Conservation (phyloP, 2,797 vertebrate genomes). For the Poecilia wingei region DNA sequence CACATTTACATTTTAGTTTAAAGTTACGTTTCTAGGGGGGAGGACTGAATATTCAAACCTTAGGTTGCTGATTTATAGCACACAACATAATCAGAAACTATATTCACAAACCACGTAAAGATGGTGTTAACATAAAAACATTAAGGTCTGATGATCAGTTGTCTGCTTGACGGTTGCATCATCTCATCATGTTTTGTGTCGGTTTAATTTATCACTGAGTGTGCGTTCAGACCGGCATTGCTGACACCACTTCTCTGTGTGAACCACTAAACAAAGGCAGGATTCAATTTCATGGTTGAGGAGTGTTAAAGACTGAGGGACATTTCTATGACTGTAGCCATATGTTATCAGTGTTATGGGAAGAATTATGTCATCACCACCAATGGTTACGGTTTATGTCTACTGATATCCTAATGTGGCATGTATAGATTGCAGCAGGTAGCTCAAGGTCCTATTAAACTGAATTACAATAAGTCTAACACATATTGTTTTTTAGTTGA, state of each 20-base stretch:
- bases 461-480: neutral
- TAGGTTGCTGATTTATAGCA: too few relatives aligned
- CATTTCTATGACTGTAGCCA: neutral
- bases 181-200: neutral
- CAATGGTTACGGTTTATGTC: neutral
- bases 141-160: neutral
- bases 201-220: neutral
- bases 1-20: too few relatives aligned
- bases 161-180: neutral
- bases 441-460: neutral
- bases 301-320: neutral
- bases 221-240: neutral
- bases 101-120: too few relatives aligned
- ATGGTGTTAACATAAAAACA: neutral
- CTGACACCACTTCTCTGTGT: neutral
- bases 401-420: neutral
- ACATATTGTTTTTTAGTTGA: neutral
- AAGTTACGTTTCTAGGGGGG: too few relatives aligned
- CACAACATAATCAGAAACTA: too few relatives aligned
- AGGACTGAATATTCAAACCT: too few relatives aligned
- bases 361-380: neutral
- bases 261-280: neutral
- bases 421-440: neutral
- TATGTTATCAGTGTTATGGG: neutral
- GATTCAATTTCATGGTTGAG: neutral